phyloP scores from a whole-genome alignment of 2,797 vertebrate species.

The Pseudotriccus pelzelni region DNA sequence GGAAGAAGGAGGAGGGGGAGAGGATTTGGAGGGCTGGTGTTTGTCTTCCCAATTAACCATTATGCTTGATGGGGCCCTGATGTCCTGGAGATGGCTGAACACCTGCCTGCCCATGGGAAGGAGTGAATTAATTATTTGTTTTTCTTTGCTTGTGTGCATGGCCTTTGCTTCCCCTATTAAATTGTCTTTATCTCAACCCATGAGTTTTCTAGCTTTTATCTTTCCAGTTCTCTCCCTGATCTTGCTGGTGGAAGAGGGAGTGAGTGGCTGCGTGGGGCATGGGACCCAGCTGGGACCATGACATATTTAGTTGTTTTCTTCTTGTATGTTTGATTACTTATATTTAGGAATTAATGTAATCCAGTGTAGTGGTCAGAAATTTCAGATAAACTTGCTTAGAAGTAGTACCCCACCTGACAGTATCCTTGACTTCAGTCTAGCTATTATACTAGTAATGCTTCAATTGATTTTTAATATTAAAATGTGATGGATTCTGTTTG shows the following conservation, averaged over 20 bases:
- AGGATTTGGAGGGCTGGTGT: background rate
- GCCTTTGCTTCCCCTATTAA: background rate
- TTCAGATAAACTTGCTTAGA: background rate
- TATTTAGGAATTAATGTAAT: background rate
- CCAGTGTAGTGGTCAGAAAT: background rate
- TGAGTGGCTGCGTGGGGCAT: background rate
- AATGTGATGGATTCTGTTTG: background rate
- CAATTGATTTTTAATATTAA: background rate
- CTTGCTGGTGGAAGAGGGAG: background rate
- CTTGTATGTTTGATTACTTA: background rate
- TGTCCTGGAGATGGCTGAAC: background rate
- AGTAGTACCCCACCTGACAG: background rate
- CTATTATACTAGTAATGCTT: background rate
- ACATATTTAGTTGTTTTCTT: background rate
- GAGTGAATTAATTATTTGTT: background rate
- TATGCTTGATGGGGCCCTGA: background rate
- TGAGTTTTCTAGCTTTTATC: background rate
- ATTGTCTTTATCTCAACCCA: background rate
- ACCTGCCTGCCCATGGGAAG: background rate
- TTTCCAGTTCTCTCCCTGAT: background rate
- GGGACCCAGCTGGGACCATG: too few species aligned
- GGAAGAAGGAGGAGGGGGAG: background rate
- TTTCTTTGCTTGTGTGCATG: background rate
- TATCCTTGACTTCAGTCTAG: background rate
- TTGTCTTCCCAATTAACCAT: background rate